These are phyloP conservation scores for Musca domestica DNA, from an alignment of 1,140 invertebrate genomes.

Conservation along the genomic window DNA sequence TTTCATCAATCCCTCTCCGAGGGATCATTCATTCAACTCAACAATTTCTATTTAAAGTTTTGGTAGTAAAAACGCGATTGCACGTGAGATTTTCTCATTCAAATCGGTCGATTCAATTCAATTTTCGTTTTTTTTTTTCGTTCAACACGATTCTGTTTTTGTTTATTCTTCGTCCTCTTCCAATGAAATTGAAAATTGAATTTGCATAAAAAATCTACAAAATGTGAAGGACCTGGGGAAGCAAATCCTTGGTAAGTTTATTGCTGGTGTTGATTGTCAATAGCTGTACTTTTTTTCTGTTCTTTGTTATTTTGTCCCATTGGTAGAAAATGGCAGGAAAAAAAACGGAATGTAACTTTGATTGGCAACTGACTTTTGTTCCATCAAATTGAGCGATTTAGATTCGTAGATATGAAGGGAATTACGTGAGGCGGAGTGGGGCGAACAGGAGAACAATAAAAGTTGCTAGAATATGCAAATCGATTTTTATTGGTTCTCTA, in stretches of 20 bases:
- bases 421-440: too few species aligned
- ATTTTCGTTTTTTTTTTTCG: background rate
- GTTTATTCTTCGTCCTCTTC: background rate
- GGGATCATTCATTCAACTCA: background rate
- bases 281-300: too few species aligned
- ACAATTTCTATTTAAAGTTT: background rate
- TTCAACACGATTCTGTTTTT: background rate
- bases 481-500: too few species aligned
- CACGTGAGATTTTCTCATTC: constrained; percentile 10
- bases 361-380: constrained; percentile 19
- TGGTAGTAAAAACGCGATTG: constrained; percentile 15
- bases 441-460: too few species aligned
- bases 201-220: constrained; percentile 18
- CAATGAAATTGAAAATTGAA: constrained; percentile 22
- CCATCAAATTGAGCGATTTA: constrained; percentile 19
- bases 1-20: background rate
- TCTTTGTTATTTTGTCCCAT: too few species aligned
- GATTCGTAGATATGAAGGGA: background rate
- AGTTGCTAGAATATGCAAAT: too few species aligned
- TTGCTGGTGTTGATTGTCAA: too few species aligned
- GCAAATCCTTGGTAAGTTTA: too few species aligned
- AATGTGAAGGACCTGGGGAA: background rate
- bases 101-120: background rate
- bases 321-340: too few species aligned
- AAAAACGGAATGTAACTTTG: background rate